A percentile compares a stretch with the other conserved stretches of the same genome.
Evolutionary conservation across 2,797 vertebrate genomes (phyloP).

Genomic region (Rhinophrynus dorsalis): DNA sequence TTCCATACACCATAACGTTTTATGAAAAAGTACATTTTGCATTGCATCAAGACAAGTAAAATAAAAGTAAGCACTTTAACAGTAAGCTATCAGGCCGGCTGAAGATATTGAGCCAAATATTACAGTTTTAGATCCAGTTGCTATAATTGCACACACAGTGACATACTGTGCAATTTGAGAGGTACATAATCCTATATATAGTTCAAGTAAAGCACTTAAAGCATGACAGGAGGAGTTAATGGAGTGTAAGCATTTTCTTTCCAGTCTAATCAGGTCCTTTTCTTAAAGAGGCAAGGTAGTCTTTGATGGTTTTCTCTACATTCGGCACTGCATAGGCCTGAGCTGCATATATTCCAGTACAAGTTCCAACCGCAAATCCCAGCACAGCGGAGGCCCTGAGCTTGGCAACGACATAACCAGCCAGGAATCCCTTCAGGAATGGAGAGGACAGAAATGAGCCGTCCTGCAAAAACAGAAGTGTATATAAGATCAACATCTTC

Average conservation of each 20-base stretch:
- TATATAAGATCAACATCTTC: conserved; percentile 13
- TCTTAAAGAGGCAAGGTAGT: conserved; percentile 74
- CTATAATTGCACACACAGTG: conserved; percentile 1
- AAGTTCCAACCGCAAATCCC: conserved; percentile 85
- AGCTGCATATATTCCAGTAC: conserved; percentile 85
- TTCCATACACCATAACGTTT: background rate
- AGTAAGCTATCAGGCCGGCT: conserved; percentile 10
- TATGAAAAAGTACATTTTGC: conserved; percentile 1
- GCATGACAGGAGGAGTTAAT: conserved; percentile 1
- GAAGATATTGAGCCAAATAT: conserved; percentile 5
- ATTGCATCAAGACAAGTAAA: conserved; percentile 9
- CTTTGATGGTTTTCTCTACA: conserved; percentile 84
- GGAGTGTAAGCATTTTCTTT: conserved; percentile 43
- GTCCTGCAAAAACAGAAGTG: conserved; percentile 66
- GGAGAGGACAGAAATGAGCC: conserved; percentile 84
- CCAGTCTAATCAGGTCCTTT: conserved; percentile 80
- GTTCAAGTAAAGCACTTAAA: conserved; percentile 40
- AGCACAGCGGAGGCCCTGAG: conserved; percentile 88
- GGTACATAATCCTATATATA: background rate
- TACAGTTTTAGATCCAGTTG: background rate
- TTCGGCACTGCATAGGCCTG: conserved; percentile 86
- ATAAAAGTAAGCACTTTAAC: conserved; percentile 19
- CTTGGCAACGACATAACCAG: conserved; percentile 89
- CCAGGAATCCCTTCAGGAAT: conserved; percentile 90
- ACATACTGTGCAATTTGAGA: background rate